Evolutionary conservation across 2,888 invertebrate genomes (phyloP).

Genomic region (Charanyca ferruginea): DNA sequence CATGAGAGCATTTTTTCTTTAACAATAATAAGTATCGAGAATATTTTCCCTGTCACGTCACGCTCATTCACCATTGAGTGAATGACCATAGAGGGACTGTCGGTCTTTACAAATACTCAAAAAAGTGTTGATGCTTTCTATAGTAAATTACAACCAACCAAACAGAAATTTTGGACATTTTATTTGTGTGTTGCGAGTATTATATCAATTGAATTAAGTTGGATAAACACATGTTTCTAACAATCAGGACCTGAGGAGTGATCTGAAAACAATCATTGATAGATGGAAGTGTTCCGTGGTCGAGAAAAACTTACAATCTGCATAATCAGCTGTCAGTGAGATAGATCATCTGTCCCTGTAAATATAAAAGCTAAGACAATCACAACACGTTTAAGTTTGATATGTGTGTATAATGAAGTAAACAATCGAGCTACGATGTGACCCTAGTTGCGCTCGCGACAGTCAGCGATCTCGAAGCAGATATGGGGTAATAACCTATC

Average conservation of each 20-base stretch:
- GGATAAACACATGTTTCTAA: slow-evolving; percentile 77
- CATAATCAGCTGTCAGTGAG: slow-evolving; percentile 92
- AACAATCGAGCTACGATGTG: slow-evolving; percentile 83
- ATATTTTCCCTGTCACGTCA: slow-evolving; percentile 67
- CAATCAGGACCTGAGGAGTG: slow-evolving; percentile 74
- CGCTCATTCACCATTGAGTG: slow-evolving; percentile 76
- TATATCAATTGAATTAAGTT: slow-evolving; percentile 85
- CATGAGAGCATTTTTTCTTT: not conserved
- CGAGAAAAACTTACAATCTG: slow-evolving; percentile 90
- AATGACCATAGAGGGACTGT: slow-evolving; percentile 82
- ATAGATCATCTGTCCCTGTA: slow-evolving; percentile 91
- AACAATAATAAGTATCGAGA: slow-evolving; percentile 41
- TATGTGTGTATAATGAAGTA: slow-evolving; percentile 84
- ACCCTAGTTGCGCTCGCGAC: slow-evolving; percentile 76
- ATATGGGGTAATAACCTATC: slow-evolving; percentile 91
- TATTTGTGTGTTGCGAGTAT: slow-evolving; percentile 83
- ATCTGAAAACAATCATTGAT: slow-evolving; percentile 80
- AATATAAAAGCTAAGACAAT: slow-evolving; percentile 90
- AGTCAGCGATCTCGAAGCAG: slow-evolving; percentile 77
- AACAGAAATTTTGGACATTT: slow-evolving; percentile 88
- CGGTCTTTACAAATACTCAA: slow-evolving; percentile 87
- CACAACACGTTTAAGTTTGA: slow-evolving; percentile 84
- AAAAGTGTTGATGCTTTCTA: slow-evolving; percentile 91
- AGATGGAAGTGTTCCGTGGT: slow-evolving; percentile 88
- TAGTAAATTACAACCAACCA: slow-evolving; percentile 90